phyloP scores from a whole-genome alignment of 1,140 invertebrate genomes.

The Procambarus clarkii region DNA sequence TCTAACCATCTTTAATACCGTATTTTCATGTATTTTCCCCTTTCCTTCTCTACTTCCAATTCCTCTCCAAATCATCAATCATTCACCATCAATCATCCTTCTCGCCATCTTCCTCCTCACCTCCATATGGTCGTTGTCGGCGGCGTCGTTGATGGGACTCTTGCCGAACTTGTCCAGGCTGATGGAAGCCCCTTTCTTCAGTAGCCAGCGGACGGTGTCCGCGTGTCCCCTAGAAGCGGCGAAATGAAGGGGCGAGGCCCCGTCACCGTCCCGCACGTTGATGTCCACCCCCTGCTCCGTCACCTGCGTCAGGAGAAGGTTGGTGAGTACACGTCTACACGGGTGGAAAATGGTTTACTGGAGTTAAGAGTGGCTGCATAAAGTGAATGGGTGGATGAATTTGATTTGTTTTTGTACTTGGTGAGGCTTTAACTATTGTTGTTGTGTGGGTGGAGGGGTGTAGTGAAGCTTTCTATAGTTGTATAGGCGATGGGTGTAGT shows the following conservation, averaged over 20 bases:
- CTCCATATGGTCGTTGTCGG: constrained; percentile 91
- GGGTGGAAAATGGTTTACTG: too few species aligned
- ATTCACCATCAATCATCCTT: too few species aligned
- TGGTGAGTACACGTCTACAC: too few species aligned
- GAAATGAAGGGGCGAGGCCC: constrained; percentile 83
- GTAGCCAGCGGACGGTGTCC: constrained; percentile 88
- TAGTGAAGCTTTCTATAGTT: too few species aligned
- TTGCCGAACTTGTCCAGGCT: constrained; percentile 89
- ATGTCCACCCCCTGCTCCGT: constrained; percentile 87
- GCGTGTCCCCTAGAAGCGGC: constrained; percentile 88
- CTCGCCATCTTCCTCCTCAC: constrained; percentile 76
- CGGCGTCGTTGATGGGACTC: constrained; percentile 91
- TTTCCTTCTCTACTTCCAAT: neutral
- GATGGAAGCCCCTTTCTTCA: constrained; percentile 85
- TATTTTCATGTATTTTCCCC: neutral
- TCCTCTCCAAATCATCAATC: neutral
- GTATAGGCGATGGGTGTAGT: too few species aligned
- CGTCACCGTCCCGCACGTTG: constrained; percentile 89
- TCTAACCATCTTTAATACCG: too few species aligned
- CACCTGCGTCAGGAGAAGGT: constrained; percentile 82
- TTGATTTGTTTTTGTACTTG: too few species aligned
- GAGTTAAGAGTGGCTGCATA: too few species aligned
- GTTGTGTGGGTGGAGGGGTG: too few species aligned
- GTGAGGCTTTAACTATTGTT: too few species aligned
- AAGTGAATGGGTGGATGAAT: too few species aligned